Evolutionary conservation across 2,888 invertebrate species (phyloP).

Genomic region (Callyntrura sp.): DNA sequence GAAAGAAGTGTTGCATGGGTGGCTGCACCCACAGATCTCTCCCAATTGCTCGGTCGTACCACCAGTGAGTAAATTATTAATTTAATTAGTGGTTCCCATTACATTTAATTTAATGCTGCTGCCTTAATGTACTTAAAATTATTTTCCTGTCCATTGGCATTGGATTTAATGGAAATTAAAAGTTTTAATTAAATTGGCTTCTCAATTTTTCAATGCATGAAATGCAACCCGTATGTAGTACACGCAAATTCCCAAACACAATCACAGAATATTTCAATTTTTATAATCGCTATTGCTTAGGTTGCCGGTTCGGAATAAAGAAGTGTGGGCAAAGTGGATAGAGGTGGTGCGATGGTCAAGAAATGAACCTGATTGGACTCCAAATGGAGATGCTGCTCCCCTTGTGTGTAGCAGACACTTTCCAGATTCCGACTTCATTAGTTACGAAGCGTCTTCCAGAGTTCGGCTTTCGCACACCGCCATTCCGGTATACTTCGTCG

Average conservation of each 20-base stretch:
- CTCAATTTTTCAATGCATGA: too few relatives aligned
- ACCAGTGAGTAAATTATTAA: constrained; percentile 76
- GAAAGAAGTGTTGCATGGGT: constrained; percentile 75
- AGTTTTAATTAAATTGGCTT: too few relatives aligned
- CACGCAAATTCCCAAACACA: too few relatives aligned
- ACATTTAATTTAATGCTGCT: too few relatives aligned
- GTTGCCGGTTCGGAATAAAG: constrained; percentile 73
- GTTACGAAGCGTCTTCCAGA: constrained; percentile 74
- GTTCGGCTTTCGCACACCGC: constrained; percentile 72
- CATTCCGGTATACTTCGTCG: constrained; percentile 66
- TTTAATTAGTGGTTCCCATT: too few relatives aligned
- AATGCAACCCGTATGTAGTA: too few relatives aligned
- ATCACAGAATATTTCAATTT: too few relatives aligned
- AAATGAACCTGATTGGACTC: constrained; percentile 75
- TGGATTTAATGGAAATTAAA: too few relatives aligned
- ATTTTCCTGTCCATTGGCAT: too few relatives aligned
- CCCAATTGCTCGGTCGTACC: constrained; percentile 75
- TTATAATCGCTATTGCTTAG: too few relatives aligned
- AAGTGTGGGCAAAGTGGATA: constrained; percentile 68
- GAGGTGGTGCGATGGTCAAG: constrained; percentile 68
- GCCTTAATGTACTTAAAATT: too few relatives aligned
- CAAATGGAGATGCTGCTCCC: constrained; percentile 73
- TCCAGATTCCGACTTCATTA: constrained; percentile 71
- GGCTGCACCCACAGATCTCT: constrained; percentile 74
- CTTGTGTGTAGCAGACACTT: constrained; percentile 74